Conservation (phyloP, 1,140 invertebrate species). For the Ceratosolen fusciceps region DNA sequence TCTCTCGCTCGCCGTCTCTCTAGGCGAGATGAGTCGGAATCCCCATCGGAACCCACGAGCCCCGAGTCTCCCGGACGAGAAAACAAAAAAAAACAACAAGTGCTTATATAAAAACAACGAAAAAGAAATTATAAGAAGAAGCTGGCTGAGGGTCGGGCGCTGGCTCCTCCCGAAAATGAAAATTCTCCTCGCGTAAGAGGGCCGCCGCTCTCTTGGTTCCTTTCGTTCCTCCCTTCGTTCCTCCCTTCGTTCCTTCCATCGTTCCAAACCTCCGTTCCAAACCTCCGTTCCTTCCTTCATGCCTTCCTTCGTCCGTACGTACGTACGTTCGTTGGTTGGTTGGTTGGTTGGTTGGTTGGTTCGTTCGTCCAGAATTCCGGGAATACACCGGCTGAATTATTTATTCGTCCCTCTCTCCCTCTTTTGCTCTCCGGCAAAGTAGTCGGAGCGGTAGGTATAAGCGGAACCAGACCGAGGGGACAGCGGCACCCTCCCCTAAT, state of each 20-base stretch:
- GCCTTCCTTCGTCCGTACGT: too few species aligned
- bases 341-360: too few species aligned
- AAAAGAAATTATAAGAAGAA: slow-evolving; percentile 11
- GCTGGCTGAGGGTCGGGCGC: not conserved
- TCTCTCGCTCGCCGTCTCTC: slow-evolving; percentile 9
- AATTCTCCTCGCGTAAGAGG: slow-evolving; percentile 43
- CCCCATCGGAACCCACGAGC: not conserved
- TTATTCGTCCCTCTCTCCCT: slow-evolving; percentile 38
- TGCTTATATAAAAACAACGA: slow-evolving; percentile 30
- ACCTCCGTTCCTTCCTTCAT: too few species aligned
- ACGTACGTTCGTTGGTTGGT: too few species aligned
- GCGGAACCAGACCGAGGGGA: slow-evolving; percentile 30
- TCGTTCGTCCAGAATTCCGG: slow-evolving; percentile 41
- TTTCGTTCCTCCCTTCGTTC: too few species aligned
- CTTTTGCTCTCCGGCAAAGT: slow-evolving; percentile 6
- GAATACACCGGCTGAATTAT: slow-evolving; percentile 54
- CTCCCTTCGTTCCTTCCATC: too few species aligned
- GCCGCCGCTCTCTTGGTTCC: too few species aligned
- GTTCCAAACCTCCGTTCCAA: too few species aligned
- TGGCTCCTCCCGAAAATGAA: slow-evolving; percentile 50
- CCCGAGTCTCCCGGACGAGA: not conserved
- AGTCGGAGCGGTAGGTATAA: slow-evolving; percentile 25
- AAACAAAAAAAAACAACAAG: not conserved
- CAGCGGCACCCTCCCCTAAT: slow-evolving; percentile 45
- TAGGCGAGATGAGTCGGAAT: slow-evolving; percentile 4